Base-by-base conservation (phyloP, 2,797 vertebrate species). In the Smutsia gigantea region DNA sequence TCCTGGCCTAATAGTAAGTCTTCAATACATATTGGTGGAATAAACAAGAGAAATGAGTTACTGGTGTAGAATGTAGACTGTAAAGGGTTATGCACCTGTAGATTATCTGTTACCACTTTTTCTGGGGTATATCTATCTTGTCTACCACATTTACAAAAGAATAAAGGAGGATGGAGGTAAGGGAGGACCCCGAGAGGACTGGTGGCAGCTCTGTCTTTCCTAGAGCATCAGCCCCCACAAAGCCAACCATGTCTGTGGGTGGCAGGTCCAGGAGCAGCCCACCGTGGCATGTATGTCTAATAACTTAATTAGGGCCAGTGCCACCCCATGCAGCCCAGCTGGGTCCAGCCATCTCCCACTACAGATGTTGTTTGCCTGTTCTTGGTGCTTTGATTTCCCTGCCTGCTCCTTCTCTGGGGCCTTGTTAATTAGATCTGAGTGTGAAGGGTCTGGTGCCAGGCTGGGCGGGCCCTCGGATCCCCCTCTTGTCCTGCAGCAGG, bases 281-380 rank as follows among this genome's bases (percentile, higher is more conserved):
- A 0, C 77, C 39, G 23, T 18, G 1, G 2, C 9, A 10, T 3
- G 17, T 0, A 0, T 84, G 18, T 11, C 93, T 92, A 19, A 27
- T 27, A 9, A 53, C 31, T 79, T 85, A 51, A 46, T 64, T 34
- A 92, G 68, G 12, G 8, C 59, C 34, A 21, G 37, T 55, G 34
- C 13, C 3, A 0, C 31, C 75, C 42, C 17, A 15, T 1, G 9
- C 0, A 3, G 55, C 14, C 17, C 21, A 49, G 37, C 15, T 29
- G 23, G 17, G 83, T 19, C 34, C 87, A 14, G 51, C 75, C 17
- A 27, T 63, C 37, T 42, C 11, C 18, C 51, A 0, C 10, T 23
- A 14, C 51, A 69, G 27, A 5, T 4, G 12, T 61, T 64, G 19
- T 42, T 94, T 34, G 46, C 17, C 64, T 68, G 34, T 68, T 27